These are phyloP conservation scores for Halcyon smyrnensis DNA, from an alignment of 2,797 vertebrate species.

Conservation along the genomic window DNA sequence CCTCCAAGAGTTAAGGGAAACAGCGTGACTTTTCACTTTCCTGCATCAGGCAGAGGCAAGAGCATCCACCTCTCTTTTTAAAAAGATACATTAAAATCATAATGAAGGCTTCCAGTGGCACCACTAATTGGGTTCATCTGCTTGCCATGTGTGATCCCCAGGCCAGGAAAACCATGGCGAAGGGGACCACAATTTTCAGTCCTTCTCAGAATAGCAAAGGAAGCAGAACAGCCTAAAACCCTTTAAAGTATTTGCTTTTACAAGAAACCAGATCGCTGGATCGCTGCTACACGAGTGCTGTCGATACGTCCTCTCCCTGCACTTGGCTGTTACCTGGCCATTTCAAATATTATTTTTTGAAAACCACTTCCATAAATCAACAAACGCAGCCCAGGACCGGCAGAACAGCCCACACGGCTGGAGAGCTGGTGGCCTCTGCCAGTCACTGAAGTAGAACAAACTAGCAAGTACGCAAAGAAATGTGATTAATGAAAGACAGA, in stretches of 20 bases:
- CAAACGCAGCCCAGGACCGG: constrained; percentile 18
- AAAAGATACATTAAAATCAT: background rate
- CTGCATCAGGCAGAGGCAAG: background rate
- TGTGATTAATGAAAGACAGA: constrained; percentile 57
- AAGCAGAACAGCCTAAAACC: background rate
- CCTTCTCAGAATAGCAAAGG: background rate
- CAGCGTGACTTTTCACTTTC: background rate
- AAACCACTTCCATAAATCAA: constrained; percentile 70
- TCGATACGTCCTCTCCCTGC: background rate
- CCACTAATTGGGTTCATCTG: background rate
- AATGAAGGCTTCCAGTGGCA: background rate
- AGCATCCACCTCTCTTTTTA: background rate
- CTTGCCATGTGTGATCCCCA: background rate
- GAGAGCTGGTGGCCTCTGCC: constrained; percentile 4
- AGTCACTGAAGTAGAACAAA: constrained; percentile 41
- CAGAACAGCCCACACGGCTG: background rate
- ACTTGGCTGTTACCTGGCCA: constrained; percentile 51
- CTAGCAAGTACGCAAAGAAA: constrained; percentile 6
- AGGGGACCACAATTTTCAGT: background rate
- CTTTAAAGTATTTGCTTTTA: constrained; percentile 43
- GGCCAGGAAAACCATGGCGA: background rate
- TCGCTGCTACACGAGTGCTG: background rate
- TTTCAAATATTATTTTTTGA: constrained; percentile 62
- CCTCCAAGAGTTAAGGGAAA: background rate
- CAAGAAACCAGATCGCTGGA: constrained; percentile 46